Evolutionary conservation across 2,797 vertebrate species (phyloP), one percentile per base, ranked within the genome.

Genomic region (Acipenser ruthenus): DNA sequence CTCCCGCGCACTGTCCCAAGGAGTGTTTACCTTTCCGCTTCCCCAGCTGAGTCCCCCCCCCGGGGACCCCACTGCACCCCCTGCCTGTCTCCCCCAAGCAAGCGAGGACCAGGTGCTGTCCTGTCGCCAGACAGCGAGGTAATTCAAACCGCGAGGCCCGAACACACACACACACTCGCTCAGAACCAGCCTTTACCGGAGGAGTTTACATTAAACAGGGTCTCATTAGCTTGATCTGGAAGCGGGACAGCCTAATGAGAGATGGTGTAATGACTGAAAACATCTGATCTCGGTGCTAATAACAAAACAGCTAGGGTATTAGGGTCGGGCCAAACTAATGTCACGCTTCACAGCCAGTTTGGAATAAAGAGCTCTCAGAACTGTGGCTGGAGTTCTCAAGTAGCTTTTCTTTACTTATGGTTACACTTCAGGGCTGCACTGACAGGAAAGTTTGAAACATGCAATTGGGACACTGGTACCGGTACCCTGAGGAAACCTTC

Each of bases 41-140:
- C 79, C 74, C 84, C 94, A 96, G 94, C 92, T 96, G 94, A 90
- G 90, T 83, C 77, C 74, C 80, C 81, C 83, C 87, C 88, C 83
- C 60, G 70, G 75, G 88, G 89, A 87, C 73, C 73, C 74, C 56
- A 63, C 70, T 82, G 71, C 69, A 77, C 79, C 78, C 84, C 79
- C 69, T 73, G 76, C 71, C 76, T 74, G 69, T 70, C 80, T 79
- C 84, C 85, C 75, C 80, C 77, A 18, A 82, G 87, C 81, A 79
- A 77, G 70, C 72, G 73, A 79, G 88, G 83, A 85, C 88, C 92
- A 94, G 92, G 91, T 94, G 92, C 86, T 80, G 74, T 77, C 79
- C 70, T 76, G 66, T 80, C 78, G 74, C 78, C 69, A 86, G 88
- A 87, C 77, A 74, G 71, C 69, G 71, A 75, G 84, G 83, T 93